Conservation (phyloP, 1,140 invertebrate species). For the Parasteatoda tepidariorum region DNA sequence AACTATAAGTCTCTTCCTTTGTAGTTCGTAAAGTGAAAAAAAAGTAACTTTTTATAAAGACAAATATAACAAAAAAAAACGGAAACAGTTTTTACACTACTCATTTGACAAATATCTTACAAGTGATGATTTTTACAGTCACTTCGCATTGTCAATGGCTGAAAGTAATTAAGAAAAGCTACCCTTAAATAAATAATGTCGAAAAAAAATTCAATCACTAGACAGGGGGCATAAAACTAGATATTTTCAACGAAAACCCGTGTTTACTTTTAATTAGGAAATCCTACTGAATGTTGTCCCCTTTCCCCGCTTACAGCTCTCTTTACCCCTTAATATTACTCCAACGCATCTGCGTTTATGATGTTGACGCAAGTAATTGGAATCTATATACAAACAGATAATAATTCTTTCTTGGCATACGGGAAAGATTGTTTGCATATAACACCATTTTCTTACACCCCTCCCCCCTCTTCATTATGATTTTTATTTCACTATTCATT, state of each 20-base stretch:
- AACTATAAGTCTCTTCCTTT: not conserved
- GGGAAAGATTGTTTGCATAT: conserved; percentile 50
- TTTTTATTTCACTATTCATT: conserved; percentile 40
- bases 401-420: conserved; percentile 41
- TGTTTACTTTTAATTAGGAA: conserved; percentile 60
- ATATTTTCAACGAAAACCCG: conserved; percentile 18
- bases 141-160: conserved; percentile 9
- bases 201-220: not conserved
- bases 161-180: conserved; percentile 59
- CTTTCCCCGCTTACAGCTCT: not conserved
- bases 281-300: not conserved
- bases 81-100: not conserved
- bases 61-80: not conserved
- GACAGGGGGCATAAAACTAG: conserved; percentile 45
- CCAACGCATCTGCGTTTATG: conserved; percentile 48
- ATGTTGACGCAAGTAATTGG: conserved; percentile 60
- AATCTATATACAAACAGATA: conserved; percentile 59
- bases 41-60: not conserved
- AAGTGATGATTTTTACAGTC: conserved; percentile 50
- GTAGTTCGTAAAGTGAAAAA: not conserved
- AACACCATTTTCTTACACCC: conserved; percentile 9
- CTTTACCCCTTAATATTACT: conserved; percentile 39
- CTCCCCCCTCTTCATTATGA: not conserved
- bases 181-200: conserved; percentile 30
- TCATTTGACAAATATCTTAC: conserved; percentile 33